These are phyloP conservation scores for Phaenicophaeus curvirostris DNA, from an alignment of 2,797 vertebrate genomes.

Conservation along the genomic window DNA sequence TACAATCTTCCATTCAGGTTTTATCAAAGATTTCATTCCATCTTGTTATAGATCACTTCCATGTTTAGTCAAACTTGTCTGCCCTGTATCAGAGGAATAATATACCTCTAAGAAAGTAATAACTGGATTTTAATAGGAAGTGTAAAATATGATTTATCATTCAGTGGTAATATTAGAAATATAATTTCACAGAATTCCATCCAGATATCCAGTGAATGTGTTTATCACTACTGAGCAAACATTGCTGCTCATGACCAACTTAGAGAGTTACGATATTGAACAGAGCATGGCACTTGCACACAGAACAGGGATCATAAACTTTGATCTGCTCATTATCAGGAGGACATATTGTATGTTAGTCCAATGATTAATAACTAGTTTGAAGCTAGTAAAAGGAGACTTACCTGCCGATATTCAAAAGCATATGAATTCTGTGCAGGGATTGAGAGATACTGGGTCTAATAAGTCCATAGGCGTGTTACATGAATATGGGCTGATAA, in stretches of 20 bases:
- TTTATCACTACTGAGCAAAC: background rate
- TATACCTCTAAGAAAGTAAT: background rate
- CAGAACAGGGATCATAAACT: background rate
- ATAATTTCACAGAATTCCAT: background rate
- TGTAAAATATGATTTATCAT: background rate
- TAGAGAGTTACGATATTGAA: background rate
- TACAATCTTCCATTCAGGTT: background rate
- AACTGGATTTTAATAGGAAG: conserved; percentile 5
- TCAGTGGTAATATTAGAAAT: background rate
- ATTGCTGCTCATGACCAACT: background rate
- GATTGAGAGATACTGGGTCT: background rate
- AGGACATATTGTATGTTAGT: background rate
- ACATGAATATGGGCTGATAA: background rate
- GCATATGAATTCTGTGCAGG: background rate
- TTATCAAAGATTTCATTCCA: background rate
- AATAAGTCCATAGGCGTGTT: background rate
- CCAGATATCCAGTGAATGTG: background rate
- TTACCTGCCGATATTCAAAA: background rate
- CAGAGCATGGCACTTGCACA: background rate
- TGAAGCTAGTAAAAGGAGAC: background rate
- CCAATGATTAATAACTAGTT: background rate
- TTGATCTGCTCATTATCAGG: background rate
- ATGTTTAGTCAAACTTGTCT: background rate
- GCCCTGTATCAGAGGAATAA: background rate
- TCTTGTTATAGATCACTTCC: background rate